These are phyloP conservation scores for Symphodus melops DNA, from an alignment of 2,113 vertebrate genomes.

Conservation along the genomic window DNA sequence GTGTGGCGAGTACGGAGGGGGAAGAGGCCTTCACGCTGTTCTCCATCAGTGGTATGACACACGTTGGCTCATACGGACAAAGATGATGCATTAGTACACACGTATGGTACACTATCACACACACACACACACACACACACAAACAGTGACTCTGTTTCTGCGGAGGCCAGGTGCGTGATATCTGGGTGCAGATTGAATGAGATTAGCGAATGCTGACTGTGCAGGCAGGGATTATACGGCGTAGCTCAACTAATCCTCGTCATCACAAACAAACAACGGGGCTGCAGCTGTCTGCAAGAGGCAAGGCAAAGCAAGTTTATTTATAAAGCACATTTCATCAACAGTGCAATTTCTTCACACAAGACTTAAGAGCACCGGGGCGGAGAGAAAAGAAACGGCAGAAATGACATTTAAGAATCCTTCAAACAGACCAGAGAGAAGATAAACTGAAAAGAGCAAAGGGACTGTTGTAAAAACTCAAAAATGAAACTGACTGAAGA, in stretches of 20 bases:
- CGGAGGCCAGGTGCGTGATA: slow-evolving; percentile 55
- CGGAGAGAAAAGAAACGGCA: too few relatives aligned
- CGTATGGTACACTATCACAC: neutral
- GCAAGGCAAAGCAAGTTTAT: too few relatives aligned
- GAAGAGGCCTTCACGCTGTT: slow-evolving; percentile 89
- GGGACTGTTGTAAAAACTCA: too few relatives aligned
- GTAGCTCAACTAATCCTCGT: slow-evolving; percentile 66
- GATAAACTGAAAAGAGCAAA: too few relatives aligned
- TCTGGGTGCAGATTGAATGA: slow-evolving; percentile 70
- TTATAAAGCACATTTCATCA: too few relatives aligned
- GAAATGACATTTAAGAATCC: too few relatives aligned
- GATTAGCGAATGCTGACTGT: slow-evolving; percentile 78
- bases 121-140: slow-evolving; percentile 1
- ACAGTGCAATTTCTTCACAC: too few relatives aligned
- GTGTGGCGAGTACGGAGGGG: slow-evolving; percentile 88
- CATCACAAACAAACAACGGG: slow-evolving; percentile 65
- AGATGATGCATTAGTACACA: neutral
- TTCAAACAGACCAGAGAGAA: too few relatives aligned
- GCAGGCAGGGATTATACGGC: slow-evolving; percentile 73
- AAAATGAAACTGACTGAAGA: too few relatives aligned
- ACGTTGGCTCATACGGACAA: neutral
- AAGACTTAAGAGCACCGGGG: too few relatives aligned
- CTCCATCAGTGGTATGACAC: slow-evolving; percentile 86
- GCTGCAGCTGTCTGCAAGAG: slow-evolving; percentile 61
- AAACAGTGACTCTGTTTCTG: slow-evolving; percentile 22